phyloP scores from a whole-genome alignment of 2,888 invertebrate genomes.

The Tyria jacobaeae region DNA sequence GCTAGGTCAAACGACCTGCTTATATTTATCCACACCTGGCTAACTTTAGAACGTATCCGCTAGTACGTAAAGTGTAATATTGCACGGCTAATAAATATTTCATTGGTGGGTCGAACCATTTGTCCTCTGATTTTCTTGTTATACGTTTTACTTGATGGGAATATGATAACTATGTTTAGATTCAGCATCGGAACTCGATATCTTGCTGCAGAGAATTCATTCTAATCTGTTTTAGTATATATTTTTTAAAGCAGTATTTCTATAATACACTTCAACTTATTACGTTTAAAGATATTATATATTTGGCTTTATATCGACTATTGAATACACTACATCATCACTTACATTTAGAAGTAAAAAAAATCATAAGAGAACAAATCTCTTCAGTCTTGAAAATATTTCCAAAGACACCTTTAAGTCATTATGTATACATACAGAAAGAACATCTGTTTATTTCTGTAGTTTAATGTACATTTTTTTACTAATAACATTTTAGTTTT shows the following conservation, averaged over 20 bases:
- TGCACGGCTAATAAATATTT: slow-evolving; percentile 27
- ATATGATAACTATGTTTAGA: neutral
- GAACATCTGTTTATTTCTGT: too few relatives aligned
- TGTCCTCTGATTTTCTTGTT: slow-evolving; percentile 20
- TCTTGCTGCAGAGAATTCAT: neutral
- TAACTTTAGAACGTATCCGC: slow-evolving; percentile 8
- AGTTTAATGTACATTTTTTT: too few relatives aligned
- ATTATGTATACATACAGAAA: too few relatives aligned
- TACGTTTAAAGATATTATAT: neutral
- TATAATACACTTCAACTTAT: neutral
- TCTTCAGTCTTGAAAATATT: too few relatives aligned
- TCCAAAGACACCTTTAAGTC: too few relatives aligned
- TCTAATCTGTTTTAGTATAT: neutral
- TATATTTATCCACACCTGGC: slow-evolving; percentile 18
- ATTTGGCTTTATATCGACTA: neutral
- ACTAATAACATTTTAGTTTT: too few relatives aligned
- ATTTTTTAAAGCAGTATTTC: neutral
- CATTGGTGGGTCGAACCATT: slow-evolving; percentile 18
- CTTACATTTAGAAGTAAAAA: neutral
- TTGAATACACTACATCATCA: neutral
- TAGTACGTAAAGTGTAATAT: slow-evolving; percentile 15
- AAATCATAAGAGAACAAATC: too few relatives aligned
- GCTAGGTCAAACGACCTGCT: slow-evolving; percentile 30
- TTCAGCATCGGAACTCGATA: neutral
- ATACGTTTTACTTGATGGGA: neutral